Conservation (phyloP, 2,113 vertebrate genomes). For the Ceyx cyanopectus region DNA sequence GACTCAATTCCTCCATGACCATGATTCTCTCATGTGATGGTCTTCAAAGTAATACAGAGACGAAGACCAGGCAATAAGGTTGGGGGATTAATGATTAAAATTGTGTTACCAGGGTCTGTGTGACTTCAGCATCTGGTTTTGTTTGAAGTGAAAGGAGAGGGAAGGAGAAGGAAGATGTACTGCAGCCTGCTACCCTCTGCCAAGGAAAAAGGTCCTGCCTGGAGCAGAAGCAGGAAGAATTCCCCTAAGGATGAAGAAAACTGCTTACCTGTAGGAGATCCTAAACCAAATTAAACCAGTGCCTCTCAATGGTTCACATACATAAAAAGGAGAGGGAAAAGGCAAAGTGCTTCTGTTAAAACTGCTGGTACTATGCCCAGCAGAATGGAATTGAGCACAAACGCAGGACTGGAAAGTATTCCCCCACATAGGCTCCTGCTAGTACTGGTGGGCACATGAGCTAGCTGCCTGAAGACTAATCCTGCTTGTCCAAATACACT, state of each 20-base stretch:
- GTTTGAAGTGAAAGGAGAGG: not conserved
- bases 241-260: not conserved
- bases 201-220: not conserved
- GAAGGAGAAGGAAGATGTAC: not conserved
- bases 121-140: not conserved
- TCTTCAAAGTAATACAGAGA: not conserved
- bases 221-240: not conserved
- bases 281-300: not conserved
- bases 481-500: not conserved
- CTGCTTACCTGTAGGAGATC: not conserved
- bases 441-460: not conserved
- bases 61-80: not conserved
- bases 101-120: not conserved
- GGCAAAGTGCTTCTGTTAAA: not conserved
- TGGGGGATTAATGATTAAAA: not conserved
- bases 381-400: not conserved
- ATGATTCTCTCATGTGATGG: not conserved
- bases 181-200: not conserved
- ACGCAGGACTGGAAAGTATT: not conserved
- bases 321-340: not conserved
- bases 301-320: not conserved
- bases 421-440: not conserved
- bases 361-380: not conserved
- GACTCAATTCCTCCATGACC: not conserved
- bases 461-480: not conserved